Conservation (phyloP, 64 coral and sea anemone genomes). For the Catalaphyllia jardinei region DNA sequence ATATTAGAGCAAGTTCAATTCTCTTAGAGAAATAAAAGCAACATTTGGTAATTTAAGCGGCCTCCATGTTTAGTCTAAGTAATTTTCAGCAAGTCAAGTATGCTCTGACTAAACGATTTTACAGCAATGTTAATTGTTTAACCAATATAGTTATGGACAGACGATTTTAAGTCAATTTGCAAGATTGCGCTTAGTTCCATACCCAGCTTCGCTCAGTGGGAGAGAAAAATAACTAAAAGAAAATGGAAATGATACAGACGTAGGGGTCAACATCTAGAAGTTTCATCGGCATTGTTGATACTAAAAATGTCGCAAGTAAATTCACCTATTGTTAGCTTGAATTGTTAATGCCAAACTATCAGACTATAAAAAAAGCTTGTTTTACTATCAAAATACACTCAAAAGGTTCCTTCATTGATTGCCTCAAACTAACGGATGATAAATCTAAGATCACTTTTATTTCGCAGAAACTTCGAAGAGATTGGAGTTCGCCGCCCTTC, state of each 20-base stretch:
- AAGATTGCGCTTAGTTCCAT: conserved; percentile 13
- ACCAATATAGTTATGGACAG: conserved; percentile 10
- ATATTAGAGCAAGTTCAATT: not conserved
- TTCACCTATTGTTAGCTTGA: not conserved
- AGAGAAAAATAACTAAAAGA: not conserved
- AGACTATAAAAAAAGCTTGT: not conserved
- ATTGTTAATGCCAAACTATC: conserved; percentile 4
- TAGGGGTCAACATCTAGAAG: not conserved
- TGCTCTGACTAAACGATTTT: conserved; percentile 13
- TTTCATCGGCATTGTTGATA: conserved; percentile 12
- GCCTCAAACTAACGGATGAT: not conserved
- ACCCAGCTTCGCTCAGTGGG: not conserved
- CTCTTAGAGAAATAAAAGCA: not conserved
- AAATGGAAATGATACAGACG: not conserved
- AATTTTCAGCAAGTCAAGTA: conserved; percentile 18
- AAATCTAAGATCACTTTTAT: not conserved
- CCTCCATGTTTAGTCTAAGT: not conserved
- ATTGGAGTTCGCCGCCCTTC: no score
- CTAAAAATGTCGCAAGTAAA: not conserved
- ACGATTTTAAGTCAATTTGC: conserved; percentile 3
- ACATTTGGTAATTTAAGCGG: not conserved
- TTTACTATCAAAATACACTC: not conserved
- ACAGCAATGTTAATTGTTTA: not conserved
- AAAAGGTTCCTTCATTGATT: not conserved
- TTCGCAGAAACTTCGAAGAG: not conserved